Conservation (phyloP, 2,888 invertebrate genomes). For the Volucella bombylans region DNA sequence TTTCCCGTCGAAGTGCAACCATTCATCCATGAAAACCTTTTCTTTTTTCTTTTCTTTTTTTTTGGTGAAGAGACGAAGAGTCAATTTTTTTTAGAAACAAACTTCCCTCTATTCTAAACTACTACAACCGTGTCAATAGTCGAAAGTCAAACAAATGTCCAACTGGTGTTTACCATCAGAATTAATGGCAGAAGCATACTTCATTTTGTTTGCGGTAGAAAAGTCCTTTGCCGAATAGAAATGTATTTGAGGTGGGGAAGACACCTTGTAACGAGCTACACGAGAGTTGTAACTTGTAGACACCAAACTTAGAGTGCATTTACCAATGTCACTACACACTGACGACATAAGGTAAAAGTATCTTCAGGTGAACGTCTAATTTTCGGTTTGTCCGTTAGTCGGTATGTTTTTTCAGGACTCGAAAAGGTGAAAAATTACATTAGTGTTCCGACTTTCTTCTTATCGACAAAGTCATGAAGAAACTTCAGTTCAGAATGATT, state of each 20-base stretch:
- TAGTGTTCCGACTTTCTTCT: conserved; percentile 31
- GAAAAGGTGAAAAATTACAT: conserved; percentile 59
- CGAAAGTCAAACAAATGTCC: conserved; percentile 71
- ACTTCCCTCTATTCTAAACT: background rate
- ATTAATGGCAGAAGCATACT: conserved; percentile 48
- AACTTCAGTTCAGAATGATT: conserved; percentile 62
- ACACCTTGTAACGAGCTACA: background rate
- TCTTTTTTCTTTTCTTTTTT: too few relatives aligned
- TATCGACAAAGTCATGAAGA: conserved; percentile 49
- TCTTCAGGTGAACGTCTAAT: conserved; percentile 52
- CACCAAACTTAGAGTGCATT: conserved; percentile 63
- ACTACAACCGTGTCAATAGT: conserved; percentile 49
- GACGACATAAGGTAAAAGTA: conserved; percentile 58
- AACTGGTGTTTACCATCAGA: conserved; percentile 65
- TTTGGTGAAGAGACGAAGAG: too few relatives aligned
- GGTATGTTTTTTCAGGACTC: conserved; percentile 1
- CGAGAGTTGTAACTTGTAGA: conserved; percentile 20
- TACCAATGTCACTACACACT: conserved; percentile 60
- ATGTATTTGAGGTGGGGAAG: conserved; percentile 32
- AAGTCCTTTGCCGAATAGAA: conserved; percentile 16
- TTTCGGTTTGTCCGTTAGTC: conserved; percentile 35
- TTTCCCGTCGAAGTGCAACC: background rate
- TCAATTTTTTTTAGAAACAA: conserved; percentile 16
- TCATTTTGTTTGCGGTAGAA: background rate
- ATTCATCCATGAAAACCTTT: conserved; percentile 22